Conservation (phyloP, 1,140 invertebrate genomes). For the Drosophila willistoni region DNA sequence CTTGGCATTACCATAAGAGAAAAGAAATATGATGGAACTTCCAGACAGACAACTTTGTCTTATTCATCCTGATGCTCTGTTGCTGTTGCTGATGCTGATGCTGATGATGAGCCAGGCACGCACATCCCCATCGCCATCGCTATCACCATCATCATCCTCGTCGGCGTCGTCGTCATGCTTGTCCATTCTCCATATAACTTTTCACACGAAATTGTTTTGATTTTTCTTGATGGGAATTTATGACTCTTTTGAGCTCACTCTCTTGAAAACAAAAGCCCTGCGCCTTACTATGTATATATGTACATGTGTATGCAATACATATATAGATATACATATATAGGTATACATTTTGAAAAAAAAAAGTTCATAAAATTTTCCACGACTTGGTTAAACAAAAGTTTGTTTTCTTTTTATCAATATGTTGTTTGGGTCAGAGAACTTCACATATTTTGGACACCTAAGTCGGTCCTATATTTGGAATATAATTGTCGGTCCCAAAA, state of each 20-base stretch:
- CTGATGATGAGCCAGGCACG: constrained; percentile 23
- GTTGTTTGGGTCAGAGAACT: background rate
- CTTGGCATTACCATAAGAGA: constrained; percentile 26
- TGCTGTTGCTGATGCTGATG: background rate
- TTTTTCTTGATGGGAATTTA: constrained; percentile 27
- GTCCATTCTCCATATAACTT: constrained; percentile 17
- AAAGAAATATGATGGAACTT: constrained; percentile 12
- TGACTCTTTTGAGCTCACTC: constrained; percentile 16
- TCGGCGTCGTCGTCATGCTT: constrained; percentile 10
- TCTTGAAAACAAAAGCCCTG: background rate
- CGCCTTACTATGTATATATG: background rate
- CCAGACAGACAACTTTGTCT: constrained; percentile 13
- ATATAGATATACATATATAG: background rate
- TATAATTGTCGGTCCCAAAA: background rate
- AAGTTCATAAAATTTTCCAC: background rate
- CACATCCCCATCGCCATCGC: constrained; percentile 3
- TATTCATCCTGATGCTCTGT: constrained; percentile 3
- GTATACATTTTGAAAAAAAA: background rate
- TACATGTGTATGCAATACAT: background rate
- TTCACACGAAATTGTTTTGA: constrained; percentile 29
- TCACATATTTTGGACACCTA: background rate
- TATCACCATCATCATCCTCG: background rate
- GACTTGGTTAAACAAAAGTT: constrained; percentile 10
- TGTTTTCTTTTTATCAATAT: constrained; percentile 2
- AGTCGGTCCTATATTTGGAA: background rate